A percentile compares a stretch with the other conserved stretches of the same genome.
These are phyloP conservation scores for Pollachius pollachius DNA, from an alignment of 2,113 vertebrate species.

Conservation along the genomic window DNA sequence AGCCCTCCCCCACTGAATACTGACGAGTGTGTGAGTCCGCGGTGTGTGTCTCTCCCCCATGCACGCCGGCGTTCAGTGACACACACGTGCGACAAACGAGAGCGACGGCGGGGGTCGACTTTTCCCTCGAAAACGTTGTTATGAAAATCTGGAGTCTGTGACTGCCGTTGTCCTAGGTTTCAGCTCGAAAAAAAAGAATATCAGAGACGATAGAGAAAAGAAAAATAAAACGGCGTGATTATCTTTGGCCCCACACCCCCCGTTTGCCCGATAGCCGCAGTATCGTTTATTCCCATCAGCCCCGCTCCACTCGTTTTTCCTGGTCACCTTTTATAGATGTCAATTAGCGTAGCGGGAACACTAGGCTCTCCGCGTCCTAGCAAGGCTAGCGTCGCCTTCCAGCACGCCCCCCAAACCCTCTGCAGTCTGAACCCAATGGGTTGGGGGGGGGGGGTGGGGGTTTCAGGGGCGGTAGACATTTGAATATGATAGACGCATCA, in stretches of 20 bases:
- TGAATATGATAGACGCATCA: constrained; percentile 43
- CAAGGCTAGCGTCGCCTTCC: no score
- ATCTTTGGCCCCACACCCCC: neutral
- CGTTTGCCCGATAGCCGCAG: constrained; percentile 1
- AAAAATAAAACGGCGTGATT: neutral
- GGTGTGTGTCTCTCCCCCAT: neutral
- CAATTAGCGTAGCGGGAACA: constrained; percentile 41
- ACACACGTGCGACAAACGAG: neutral
- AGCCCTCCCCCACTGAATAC: neutral
- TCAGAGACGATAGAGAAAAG: neutral
- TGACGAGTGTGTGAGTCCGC: neutral
- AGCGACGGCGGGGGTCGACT: neutral
- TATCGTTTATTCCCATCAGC: constrained; percentile 1
- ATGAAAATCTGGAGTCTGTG: no score
- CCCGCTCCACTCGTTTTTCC: neutral
- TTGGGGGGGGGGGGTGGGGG: no score
- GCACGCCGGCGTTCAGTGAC: neutral
- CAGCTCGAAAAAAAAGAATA: neutral
- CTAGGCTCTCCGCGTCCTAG: neutral
- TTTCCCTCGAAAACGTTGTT: no score
- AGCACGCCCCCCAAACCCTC: no score
- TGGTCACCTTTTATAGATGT: constrained; percentile 29
- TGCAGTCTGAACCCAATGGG: no score
- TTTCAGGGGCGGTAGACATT: neutral
- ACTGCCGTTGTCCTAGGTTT: no score